Base-by-base conservation (phyloP, 2,797 vertebrate species). In the Ptychobarbus kaznakovi region DNA sequence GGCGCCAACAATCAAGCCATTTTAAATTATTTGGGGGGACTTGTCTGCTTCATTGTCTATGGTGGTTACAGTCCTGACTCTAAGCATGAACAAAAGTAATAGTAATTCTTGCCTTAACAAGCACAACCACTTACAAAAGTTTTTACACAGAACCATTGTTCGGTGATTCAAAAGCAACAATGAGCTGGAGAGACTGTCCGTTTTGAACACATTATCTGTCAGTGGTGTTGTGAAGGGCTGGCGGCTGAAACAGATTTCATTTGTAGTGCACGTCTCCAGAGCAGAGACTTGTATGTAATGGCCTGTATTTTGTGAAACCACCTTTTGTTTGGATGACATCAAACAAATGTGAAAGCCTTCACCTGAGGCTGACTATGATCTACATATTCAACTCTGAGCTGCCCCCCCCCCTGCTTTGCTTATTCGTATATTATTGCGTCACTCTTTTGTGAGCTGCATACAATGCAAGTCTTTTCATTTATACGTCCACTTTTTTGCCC, bases 321-420 rank as follows among this genome's bases (percentile, higher is more conserved):
- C 75, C 80, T 87, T 85, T 82, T 80, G 80, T 82, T 32, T 63
- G 75, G 68, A 75, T 84, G 88, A 89, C 80, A 84, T 87, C 88
- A 88, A 88, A 87, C 82, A 80, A 83, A 87, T 77, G 63, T 76
- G 66, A 81, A 84, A 81, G 78, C 77, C 80, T 78, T 74, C 85
- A 82, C 25, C 78, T 32, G 32, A 32, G 32, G 32, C 32, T 32
- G 51, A 53, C 68, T 61, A 72, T 76, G 38, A 75, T 72, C 77
- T 68, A 58, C 6, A 35, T 77, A 80, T 86, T 86, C 72, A 80
- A 25, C 51, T 49, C 78, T 0, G 15, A 22, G 49, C 58, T 46
- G 44, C 42, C n/a, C 22, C 65, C 66, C 66, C 32, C 66, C 32
- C 32, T n/a, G 42, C 20, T 44, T 85, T 46, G 72, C 80, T 68